phyloP scores from a whole-genome alignment of 2,888 invertebrate species.

The Arrhopalites spinosus region DNA sequence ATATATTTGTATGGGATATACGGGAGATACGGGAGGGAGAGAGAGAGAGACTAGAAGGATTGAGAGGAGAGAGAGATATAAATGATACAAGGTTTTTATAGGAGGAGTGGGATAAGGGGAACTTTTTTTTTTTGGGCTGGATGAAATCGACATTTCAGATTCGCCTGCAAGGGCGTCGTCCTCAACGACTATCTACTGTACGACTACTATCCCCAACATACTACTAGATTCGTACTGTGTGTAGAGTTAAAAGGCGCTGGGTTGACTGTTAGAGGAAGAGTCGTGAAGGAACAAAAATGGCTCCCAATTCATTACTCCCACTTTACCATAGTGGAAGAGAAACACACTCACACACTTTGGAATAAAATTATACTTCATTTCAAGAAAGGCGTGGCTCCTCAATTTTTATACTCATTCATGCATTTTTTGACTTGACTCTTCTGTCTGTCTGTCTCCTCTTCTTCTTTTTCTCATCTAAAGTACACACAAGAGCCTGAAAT shows the following conservation, averaged over 20 bases:
- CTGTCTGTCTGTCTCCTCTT: constrained; percentile 20
- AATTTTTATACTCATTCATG: constrained; percentile 48
- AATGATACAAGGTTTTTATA: constrained; percentile 28
- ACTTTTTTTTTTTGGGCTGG: background rate
- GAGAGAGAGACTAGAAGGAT: background rate
- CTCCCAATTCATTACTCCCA: constrained; percentile 55
- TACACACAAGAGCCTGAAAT: background rate
- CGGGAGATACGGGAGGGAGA: background rate
- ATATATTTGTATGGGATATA: background rate
- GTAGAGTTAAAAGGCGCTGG: background rate
- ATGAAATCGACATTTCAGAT: constrained; percentile 31
- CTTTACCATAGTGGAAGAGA: constrained; percentile 34
- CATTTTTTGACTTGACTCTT: constrained; percentile 30
- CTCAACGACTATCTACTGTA: constrained; percentile 38
- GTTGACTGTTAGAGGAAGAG: constrained; percentile 17
- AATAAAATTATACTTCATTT: constrained; percentile 53
- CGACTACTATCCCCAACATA: constrained; percentile 1
- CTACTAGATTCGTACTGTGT: background rate
- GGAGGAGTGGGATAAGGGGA: constrained; percentile 30
- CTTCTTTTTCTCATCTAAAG: constrained; percentile 11
- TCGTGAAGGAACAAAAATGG: constrained; percentile 54
- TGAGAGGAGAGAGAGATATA: background rate
- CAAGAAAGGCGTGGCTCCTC: constrained; percentile 47
- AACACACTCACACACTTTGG: constrained; percentile 25
- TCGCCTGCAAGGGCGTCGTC: constrained; percentile 45